These are phyloP conservation scores for Lucilia sericata DNA, from an alignment of 1,140 invertebrate species.

Conservation along the genomic window DNA sequence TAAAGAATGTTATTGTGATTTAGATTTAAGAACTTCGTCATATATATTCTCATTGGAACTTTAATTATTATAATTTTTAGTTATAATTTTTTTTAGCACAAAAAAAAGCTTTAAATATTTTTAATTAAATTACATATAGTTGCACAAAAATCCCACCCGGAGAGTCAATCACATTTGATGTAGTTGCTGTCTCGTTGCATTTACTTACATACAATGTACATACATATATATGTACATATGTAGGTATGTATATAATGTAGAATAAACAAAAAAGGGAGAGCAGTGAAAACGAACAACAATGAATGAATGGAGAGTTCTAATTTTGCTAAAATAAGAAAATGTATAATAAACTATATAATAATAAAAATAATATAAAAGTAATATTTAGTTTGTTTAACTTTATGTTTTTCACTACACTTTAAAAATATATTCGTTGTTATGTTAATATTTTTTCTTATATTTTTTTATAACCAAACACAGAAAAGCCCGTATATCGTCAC, in stretches of 20 bases:
- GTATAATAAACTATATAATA: not conserved
- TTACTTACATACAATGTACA: not conserved
- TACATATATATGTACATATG: no score
- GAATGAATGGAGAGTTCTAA: not conserved
- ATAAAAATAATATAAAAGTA: not conserved
- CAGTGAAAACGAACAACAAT: not conserved
- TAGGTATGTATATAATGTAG: not conserved
- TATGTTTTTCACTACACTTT: not conserved
- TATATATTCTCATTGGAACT: no score
- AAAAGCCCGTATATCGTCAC: not conserved
- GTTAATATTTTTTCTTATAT: not conserved
- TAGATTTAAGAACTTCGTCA: no score
- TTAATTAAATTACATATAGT: not conserved
- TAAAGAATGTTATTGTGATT: not conserved
- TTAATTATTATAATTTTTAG: not conserved
- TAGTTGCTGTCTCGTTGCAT: not conserved
- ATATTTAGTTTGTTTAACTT: not conserved
- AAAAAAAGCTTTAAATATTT: not conserved
- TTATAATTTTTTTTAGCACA: not conserved
- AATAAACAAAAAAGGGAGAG: not conserved
- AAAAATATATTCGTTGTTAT: not conserved
- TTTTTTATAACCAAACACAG: not conserved
- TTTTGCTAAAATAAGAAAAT: slow-evolving; percentile 19
- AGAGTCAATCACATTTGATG: not conserved
- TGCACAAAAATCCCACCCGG: slow-evolving; percentile 25